phyloP scores from a whole-genome alignment of 2,113 vertebrate genomes.

The Apistogramma diplotaenia region DNA sequence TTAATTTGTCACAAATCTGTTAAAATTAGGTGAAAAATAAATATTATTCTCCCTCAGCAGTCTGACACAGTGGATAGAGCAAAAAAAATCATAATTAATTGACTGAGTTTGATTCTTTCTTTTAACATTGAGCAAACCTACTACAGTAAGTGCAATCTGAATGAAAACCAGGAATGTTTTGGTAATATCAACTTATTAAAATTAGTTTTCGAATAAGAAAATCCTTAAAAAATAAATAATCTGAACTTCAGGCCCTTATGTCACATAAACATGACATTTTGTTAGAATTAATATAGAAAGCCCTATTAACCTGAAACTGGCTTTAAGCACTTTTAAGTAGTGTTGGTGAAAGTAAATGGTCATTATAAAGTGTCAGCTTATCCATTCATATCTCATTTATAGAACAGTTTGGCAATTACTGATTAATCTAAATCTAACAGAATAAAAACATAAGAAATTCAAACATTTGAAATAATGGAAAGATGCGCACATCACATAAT shows the following conservation, averaged over 20 bases:
- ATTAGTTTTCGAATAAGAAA: conserved; percentile 6
- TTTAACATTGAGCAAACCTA: neutral
- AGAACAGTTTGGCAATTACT: conserved; percentile 52
- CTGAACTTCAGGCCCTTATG: conserved; percentile 5
- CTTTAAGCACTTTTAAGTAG: conserved; percentile 20
- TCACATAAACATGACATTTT: conserved; percentile 10
- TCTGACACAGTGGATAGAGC: neutral
- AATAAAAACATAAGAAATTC: conserved; percentile 39
- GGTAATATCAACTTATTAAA: neutral
- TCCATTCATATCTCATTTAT: conserved; percentile 22
- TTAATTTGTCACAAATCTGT: neutral
- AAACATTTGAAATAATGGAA: conserved; percentile 41
- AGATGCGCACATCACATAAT: conserved; percentile 45
- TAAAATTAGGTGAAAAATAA: neutral
- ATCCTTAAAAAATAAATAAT: conserved; percentile 30
- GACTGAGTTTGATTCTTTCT: neutral
- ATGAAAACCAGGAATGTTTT: conserved; percentile 37
- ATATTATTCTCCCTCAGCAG: neutral
- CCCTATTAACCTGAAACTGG: conserved; percentile 26
- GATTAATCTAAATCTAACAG: conserved; percentile 25
- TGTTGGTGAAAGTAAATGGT: conserved; percentile 15
- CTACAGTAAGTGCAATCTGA: conserved; percentile 8
- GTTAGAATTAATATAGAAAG: conserved; percentile 2
- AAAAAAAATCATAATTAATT: neutral
- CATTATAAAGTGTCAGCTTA: conserved; percentile 17